Evolutionary conservation across 2,888 invertebrate species (phyloP).

Genomic region (Dasysyrphus albostriatus): DNA sequence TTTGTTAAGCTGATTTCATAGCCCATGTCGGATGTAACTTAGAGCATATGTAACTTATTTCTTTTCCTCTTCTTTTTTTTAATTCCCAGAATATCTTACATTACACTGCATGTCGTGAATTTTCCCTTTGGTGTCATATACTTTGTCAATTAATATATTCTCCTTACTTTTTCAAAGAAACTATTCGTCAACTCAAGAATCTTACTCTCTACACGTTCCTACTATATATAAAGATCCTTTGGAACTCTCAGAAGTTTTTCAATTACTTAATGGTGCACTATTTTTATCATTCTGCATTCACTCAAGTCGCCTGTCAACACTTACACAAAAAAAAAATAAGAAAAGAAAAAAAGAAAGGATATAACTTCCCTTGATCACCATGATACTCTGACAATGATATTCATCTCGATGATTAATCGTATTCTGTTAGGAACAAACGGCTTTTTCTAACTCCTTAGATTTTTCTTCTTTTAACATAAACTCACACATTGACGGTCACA

Average conservation of each 20-base stretch:
- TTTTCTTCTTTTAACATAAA: slow-evolving; percentile 22
- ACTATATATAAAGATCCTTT: slow-evolving; percentile 11
- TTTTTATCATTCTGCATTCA: slow-evolving; percentile 17
- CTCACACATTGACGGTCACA: background rate
- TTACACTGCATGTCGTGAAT: slow-evolving; percentile 1
- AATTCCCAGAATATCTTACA: background rate
- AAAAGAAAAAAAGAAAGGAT: slow-evolving; percentile 39
- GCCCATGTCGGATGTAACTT: too few relatives aligned
- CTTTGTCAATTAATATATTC: slow-evolving; percentile 47
- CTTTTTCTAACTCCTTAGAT: slow-evolving; percentile 41
- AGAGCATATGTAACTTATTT: too few relatives aligned
- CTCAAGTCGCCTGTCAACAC: slow-evolving; percentile 23
- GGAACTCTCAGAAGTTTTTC: slow-evolving; percentile 59
- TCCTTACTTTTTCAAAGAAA: slow-evolving; percentile 24
- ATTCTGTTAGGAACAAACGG: slow-evolving; percentile 57
- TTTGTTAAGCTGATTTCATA: too few relatives aligned
- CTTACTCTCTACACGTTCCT: background rate
- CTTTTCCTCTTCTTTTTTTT: too few relatives aligned
- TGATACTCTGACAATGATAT: slow-evolving; percentile 64
- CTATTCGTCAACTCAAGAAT: slow-evolving; percentile 12
- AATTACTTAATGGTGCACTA: slow-evolving; percentile 64
- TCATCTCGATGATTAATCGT: slow-evolving; percentile 69
- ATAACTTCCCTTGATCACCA: slow-evolving; percentile 66
- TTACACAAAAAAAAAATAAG: background rate
- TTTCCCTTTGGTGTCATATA: slow-evolving; percentile 23